Conservation (phyloP, 2,113 vertebrate species). For the Chelonoidis abingdonii region DNA sequence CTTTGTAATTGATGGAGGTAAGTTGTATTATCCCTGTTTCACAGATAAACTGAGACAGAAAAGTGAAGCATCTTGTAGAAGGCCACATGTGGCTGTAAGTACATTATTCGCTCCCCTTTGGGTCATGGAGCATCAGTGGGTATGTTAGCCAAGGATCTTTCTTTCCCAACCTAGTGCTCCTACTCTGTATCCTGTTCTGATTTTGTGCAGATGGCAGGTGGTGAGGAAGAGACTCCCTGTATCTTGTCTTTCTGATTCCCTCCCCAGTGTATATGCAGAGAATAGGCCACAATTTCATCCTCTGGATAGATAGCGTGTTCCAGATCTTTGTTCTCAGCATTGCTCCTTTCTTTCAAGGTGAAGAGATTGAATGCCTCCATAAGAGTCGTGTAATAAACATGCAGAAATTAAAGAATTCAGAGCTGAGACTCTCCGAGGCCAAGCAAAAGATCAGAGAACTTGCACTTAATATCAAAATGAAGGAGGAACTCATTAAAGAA, state of each 20-base stretch:
- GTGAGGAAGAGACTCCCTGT: not conserved
- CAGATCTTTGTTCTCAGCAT: not conserved
- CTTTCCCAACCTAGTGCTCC: not conserved
- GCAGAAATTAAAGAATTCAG: conserved; percentile 79
- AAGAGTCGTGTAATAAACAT: conserved; percentile 76
- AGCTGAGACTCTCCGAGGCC: conserved; percentile 74
- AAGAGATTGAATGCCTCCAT: conserved; percentile 76
- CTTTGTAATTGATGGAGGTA: not conserved
- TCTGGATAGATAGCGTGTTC: not conserved
- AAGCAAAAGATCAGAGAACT: conserved; percentile 87
- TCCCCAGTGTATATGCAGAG: not conserved
- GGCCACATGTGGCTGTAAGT: not conserved
- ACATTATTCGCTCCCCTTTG: not conserved
- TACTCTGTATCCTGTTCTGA: not conserved
- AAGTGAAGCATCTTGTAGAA: not conserved
- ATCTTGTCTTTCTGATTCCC: not conserved
- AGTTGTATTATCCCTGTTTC: not conserved
- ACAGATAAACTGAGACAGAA: not conserved
- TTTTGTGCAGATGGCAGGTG: not conserved
- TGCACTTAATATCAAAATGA: conserved; percentile 87
- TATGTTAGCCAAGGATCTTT: not conserved
- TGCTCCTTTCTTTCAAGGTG: conserved; percentile 70
- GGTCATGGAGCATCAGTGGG: not conserved
- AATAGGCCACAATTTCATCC: not conserved
- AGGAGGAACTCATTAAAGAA: conserved; percentile 90